Evolutionary conservation across 1,140 invertebrate genomes (phyloP), one percentile per base, ranked within the genome.

Genomic region (Coenobita brevimanus): DNA sequence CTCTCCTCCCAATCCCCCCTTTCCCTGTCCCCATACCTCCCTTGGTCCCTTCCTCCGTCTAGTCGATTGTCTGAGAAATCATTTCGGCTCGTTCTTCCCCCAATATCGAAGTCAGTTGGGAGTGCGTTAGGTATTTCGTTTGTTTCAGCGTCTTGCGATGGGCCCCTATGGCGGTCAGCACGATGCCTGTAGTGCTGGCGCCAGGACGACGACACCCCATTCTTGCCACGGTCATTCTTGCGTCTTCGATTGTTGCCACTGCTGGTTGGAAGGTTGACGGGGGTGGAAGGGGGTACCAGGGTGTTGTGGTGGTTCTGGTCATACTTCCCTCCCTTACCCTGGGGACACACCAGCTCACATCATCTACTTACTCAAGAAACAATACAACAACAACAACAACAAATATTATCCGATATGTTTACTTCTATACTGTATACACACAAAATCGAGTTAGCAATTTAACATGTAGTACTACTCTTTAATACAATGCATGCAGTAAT

Each of bases 61-160:
- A 73, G 30, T 24, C 46, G 64, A 33, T 73, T 73, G 67, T 83
- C 67, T 8, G 64, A 36, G 17, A 57, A 79, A 50, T 88, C 87
- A n/a, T 88, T 69, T 43, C 78, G 78, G 27, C 57, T 78, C 46
- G 67, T 33, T 27, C 78, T 46, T 38, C 82, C 88, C 54, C 80
- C 78, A 24, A 81, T 73, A 71, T 82, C 89, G 60, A 79, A 38
- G 54, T 67, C 90, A 24, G 33, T 46, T 27, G 73, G 80, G 36
- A 82, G 79, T 15, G 76, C 46, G 60, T 82, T 79, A 27, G 88
- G 41, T 75, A 89, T 89, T 4, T 85, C 80, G 73, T 89, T 84
- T 8, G 82, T 62, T 43, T 90, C 88, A 15, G 57, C 33, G 17
- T 46, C 50, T 67, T n/a, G 75, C 76, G 33, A 88, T 41, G 78